Conservation (phyloP, 2,113 vertebrate species). For the Sorex araneus region DNA sequence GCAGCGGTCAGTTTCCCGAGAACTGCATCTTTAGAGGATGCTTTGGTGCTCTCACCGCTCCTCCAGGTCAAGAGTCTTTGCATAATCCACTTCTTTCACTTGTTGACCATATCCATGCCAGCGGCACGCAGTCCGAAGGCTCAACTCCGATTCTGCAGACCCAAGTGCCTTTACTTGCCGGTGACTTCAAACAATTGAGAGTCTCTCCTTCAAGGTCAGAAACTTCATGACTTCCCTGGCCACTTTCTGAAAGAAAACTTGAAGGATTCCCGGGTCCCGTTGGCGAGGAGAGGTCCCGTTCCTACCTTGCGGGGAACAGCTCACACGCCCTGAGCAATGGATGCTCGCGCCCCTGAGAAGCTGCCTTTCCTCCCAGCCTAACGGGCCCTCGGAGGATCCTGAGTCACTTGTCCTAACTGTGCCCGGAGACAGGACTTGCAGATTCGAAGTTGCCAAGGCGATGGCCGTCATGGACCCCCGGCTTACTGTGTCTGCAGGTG, state of each 20-base stretch:
- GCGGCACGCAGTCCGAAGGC: neutral
- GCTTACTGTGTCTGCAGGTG: neutral
- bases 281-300: too few species aligned
- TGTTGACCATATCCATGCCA: neutral
- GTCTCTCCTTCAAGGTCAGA: slow-evolving; percentile 1
- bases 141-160: slow-evolving; percentile 29
- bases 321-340: neutral
- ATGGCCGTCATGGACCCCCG: neutral
- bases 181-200: slow-evolving; percentile 11
- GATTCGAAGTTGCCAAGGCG: slow-evolving; percentile 28
- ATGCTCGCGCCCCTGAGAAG: neutral
- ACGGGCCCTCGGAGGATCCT: neutral
- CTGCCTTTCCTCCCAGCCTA: neutral
- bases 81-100: slow-evolving; percentile 57
- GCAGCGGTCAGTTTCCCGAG: neutral
- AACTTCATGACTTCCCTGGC: neutral
- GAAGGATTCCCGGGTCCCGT: neutral
- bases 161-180: neutral
- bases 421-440: too few species aligned
- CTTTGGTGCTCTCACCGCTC: neutral
- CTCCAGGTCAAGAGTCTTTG: neutral
- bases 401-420: neutral
- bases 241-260: slow-evolving; percentile 13
- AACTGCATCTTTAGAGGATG: neutral
- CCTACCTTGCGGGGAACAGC: too few species aligned